These are phyloP conservation scores for Mus musculus DNA, from an alignment of 2,113 vertebrate genomes.

Conservation along the genomic window DNA sequence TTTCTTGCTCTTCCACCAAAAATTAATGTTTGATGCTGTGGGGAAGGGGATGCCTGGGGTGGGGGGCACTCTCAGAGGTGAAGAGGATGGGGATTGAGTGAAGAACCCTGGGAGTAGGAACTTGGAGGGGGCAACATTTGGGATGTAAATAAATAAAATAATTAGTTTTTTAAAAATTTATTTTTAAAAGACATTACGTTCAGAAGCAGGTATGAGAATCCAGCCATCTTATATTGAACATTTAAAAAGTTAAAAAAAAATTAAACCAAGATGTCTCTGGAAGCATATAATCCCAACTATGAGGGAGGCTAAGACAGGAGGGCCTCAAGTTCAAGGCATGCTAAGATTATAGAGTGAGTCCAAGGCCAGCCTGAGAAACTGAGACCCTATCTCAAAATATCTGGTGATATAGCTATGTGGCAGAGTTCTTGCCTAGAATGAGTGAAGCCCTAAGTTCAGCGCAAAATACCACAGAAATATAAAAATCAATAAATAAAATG, in stretches of 20 bases:
- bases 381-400: neutral
- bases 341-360: neutral
- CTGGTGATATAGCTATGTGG: neutral
- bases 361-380: neutral
- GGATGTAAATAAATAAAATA: no score
- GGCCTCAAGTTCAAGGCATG: neutral
- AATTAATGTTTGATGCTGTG: no score
- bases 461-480: neutral
- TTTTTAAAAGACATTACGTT: neutral
- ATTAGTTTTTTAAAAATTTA: no score
- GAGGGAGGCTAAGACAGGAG: neutral
- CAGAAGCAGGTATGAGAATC: constrained; percentile 37
- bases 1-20: constrained; percentile 44
- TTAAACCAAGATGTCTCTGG: neutral
- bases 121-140: no score
- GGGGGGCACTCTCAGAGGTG: no score
- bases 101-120: no score
- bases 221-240: constrained; percentile 32
- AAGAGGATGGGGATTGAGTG: no score
- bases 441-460: neutral
- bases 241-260: constrained; percentile 13
- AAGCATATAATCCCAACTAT: neutral
- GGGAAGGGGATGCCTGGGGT: no score
- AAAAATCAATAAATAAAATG: neutral
- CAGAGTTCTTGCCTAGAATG: neutral